Evolutionary conservation across 2,797 vertebrate species (phyloP).

Genomic region (Ctenochaetus hawaiiensis): DNA sequence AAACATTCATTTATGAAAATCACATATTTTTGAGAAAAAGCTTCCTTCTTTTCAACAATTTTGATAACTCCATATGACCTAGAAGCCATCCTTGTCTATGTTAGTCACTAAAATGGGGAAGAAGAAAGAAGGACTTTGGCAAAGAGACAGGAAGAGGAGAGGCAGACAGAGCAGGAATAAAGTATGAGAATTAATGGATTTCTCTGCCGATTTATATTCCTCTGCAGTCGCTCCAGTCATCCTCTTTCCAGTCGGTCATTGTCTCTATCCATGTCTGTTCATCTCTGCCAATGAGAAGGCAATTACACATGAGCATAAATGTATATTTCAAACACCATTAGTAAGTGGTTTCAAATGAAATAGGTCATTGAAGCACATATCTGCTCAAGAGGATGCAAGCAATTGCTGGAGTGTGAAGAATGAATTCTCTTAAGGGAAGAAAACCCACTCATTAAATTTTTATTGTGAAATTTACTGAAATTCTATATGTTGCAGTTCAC

Average conservation of each 20-base stretch:
- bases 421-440: slow-evolving; percentile 15
- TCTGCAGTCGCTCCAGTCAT: slow-evolving; percentile 27
- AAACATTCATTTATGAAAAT: neutral
- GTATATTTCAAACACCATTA: slow-evolving; percentile 53
- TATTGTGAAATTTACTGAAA: slow-evolving; percentile 6
- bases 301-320: slow-evolving; percentile 45
- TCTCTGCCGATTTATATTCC: slow-evolving; percentile 43
- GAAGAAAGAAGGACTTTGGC: slow-evolving; percentile 12
- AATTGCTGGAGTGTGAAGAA: slow-evolving; percentile 13
- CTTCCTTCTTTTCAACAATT: neutral
- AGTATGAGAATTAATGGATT: slow-evolving; percentile 41
- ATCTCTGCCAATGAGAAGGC: slow-evolving; percentile 36
- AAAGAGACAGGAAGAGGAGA: neutral
- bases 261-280: slow-evolving; percentile 37
- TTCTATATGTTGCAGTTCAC: neutral
- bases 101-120: neutral
- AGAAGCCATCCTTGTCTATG: neutral
- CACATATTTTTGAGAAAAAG: neutral
- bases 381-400: slow-evolving; percentile 3
- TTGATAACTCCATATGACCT: neutral
- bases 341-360: slow-evolving; percentile 44
- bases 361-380: slow-evolving; percentile 35
- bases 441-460: slow-evolving; percentile 17
- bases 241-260: slow-evolving; percentile 53
- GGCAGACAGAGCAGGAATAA: slow-evolving; percentile 18